Conservation (phyloP, 2,888 invertebrate species). For the Lasioglossum oenotherae region DNA sequence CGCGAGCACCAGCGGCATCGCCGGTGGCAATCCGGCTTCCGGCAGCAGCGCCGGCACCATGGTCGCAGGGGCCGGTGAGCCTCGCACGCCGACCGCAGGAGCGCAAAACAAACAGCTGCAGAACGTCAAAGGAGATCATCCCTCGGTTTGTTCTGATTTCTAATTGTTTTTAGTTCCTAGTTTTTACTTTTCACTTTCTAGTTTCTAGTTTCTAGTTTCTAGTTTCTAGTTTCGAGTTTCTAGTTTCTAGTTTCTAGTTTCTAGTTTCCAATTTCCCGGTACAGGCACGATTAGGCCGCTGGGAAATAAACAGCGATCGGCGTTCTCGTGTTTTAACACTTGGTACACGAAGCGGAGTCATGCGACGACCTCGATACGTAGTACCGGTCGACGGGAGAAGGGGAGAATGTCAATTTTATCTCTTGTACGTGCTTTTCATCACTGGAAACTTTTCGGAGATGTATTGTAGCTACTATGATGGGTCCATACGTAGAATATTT, state of each 20-base stretch:
- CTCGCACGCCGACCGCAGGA: constrained; percentile 86
- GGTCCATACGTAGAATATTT: no score
- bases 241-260: background rate
- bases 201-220: background rate
- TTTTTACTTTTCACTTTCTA: background rate
- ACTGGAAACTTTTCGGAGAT: background rate
- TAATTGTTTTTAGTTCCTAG: background rate
- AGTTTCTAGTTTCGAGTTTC: background rate
- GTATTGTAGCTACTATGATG: background rate
- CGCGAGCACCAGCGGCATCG: constrained; percentile 77
- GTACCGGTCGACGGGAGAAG: background rate
- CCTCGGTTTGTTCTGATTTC: constrained; percentile 87
- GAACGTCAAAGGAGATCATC: constrained; percentile 91
- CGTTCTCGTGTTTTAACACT: background rate
- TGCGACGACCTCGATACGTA: background rate
- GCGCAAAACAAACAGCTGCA: constrained; percentile 91
- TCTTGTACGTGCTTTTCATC: background rate
- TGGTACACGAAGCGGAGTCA: background rate
- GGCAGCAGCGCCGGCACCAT: constrained; percentile 84
- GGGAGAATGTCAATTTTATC: background rate
- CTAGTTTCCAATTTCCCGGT: background rate
- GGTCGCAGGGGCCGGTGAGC: constrained; percentile 82
- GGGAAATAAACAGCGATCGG: background rate
- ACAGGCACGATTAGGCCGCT: background rate
- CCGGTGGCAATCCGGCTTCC: constrained; percentile 80